A percentile compares a stretch with the other conserved stretches of the same genome.
Evolutionary conservation across 2,888 invertebrate genomes (phyloP).

Genomic region (Apomyelois bistriatella): DNA sequence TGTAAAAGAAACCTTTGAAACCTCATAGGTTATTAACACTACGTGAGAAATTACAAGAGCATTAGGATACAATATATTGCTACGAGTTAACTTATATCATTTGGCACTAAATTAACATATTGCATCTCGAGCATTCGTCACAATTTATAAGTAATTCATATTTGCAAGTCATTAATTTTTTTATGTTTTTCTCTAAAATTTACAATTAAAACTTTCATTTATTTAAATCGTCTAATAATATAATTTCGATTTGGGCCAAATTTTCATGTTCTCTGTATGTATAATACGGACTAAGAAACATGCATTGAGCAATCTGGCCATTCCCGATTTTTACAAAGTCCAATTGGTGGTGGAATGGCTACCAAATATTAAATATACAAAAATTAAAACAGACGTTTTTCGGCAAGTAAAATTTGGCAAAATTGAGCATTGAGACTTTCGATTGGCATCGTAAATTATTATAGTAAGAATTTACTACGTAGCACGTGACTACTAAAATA

Average conservation of each 20-base stretch:
- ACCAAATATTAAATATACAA: constrained; percentile 45
- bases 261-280: constrained; percentile 41
- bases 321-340: constrained; percentile 39
- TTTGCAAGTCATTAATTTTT: constrained; percentile 59
- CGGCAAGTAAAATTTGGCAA: constrained; percentile 80
- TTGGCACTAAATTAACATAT: constrained; percentile 81
- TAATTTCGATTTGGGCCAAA: constrained; percentile 60
- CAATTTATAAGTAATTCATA: constrained; percentile 51
- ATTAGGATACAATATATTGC: constrained; percentile 77
- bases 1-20: constrained; percentile 77
- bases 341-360: constrained; percentile 40
- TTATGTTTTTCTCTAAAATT: constrained; percentile 55
- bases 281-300: constrained; percentile 46
- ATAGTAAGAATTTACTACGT: constrained; percentile 56
- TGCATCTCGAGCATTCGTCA: constrained; percentile 76
- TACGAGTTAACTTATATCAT: constrained; percentile 80
- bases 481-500: constrained; percentile 64
- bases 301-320: constrained; percentile 64
- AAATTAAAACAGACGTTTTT: constrained; percentile 63
- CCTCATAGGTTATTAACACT: constrained; percentile 78
- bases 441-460: constrained; percentile 69
- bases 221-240: constrained; percentile 57
- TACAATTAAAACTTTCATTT: constrained; percentile 57
- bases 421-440: constrained; percentile 77
- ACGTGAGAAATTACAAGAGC: constrained; percentile 77